Conservation (phyloP, 1,140 invertebrate species). For the Spodoptera litura region DNA sequence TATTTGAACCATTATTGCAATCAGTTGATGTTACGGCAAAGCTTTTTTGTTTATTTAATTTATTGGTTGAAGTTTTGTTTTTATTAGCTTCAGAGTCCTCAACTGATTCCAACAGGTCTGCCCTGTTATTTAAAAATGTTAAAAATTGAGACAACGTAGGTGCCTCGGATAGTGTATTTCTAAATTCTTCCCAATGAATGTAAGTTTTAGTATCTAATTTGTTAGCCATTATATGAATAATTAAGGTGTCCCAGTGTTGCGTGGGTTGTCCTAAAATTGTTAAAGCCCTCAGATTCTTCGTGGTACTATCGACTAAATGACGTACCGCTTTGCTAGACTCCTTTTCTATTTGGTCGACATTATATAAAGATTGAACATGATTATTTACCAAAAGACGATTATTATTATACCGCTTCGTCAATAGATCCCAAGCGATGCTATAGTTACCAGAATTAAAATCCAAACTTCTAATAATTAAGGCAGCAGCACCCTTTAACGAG, state of each 20-base stretch:
- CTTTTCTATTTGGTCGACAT: constrained; percentile 35
- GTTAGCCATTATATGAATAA: no score
- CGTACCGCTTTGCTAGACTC: constrained; percentile 44
- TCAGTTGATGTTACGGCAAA: no score
- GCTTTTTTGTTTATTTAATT: no score
- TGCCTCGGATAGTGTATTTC: constrained; percentile 30
- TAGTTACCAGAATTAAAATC: constrained; percentile 56
- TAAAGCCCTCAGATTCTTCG: no score
- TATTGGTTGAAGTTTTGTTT: constrained; percentile 29
- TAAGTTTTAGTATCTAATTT: constrained; percentile 41
- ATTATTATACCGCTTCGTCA: constrained; percentile 54
- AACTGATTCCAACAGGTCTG: constrained; percentile 51
- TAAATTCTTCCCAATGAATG: constrained; percentile 50
- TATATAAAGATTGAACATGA: constrained; percentile 54
- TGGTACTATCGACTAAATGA: constrained; percentile 38
- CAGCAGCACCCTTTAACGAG: constrained; percentile 47
- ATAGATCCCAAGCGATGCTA: constrained; percentile 52
- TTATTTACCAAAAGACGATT: constrained; percentile 53
- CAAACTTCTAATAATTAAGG: constrained; percentile 48
- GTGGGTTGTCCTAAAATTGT: no score
- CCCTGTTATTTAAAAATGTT: constrained; percentile 54
- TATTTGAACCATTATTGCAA: no score
- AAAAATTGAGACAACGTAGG: constrained; percentile 52
- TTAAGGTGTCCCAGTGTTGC: no score
- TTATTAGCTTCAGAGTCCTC: constrained; percentile 41